A percentile compares a stretch with the other conserved stretches of the same genome.
Evolutionary conservation across 1,140 invertebrate species (phyloP).

Genomic region (Anoplolepis gracilipes): DNA sequence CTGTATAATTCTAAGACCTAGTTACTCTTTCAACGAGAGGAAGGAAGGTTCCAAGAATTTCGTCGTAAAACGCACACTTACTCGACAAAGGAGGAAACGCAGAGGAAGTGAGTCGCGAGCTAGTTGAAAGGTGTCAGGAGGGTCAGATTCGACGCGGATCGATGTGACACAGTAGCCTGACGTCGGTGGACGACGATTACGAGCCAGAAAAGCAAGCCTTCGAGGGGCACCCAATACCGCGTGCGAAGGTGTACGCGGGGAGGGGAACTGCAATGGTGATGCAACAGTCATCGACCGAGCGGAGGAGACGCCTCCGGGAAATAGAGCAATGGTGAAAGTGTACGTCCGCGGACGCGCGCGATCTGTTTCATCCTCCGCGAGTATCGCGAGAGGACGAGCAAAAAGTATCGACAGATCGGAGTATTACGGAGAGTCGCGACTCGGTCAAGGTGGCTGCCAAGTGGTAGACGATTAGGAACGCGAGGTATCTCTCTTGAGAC

Average conservation of each 20-base stretch:
- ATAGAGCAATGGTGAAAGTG: constrained; percentile 29
- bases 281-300: constrained; percentile 27
- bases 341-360: neutral
- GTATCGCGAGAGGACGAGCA: neutral
- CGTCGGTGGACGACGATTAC: neutral
- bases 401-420: neutral
- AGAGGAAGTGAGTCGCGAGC: neutral
- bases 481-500: neutral
- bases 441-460: neutral
- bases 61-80: neutral
- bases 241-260: neutral
- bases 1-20: neutral
- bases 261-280: neutral
- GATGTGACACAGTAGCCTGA: neutral
- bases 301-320: constrained; percentile 4
- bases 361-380: neutral
- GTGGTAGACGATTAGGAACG: constrained; percentile 2
- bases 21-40: neutral
- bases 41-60: neutral
- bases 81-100: neutral
- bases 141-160: constrained; percentile 18
- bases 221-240: neutral
- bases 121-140: neutral
- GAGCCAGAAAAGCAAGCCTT: neutral
- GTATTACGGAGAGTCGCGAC: neutral